Evolutionary conservation across 2,113 vertebrate species (phyloP), one percentile per base, ranked within the genome.

Genomic region (Ceyx melanurus): DNA sequence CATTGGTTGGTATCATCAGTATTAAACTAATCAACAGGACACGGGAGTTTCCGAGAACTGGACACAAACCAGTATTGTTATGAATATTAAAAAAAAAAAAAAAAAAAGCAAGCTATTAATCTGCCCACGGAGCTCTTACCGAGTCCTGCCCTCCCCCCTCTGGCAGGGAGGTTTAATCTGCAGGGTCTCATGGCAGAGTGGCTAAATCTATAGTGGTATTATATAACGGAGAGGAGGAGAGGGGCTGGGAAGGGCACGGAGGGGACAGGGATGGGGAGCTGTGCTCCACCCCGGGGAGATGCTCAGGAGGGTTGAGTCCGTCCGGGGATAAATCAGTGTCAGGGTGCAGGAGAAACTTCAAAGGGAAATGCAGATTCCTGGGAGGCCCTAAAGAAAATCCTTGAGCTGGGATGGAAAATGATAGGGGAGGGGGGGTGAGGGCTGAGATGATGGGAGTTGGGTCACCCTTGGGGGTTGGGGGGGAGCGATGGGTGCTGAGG

Each of bases 11-110:
- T n/a, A n/a, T 83, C 95, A 93, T 67, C 86, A 25, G 95, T 65
- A 96, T 93, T 90, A 97, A 96, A 96, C 94, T 95, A 96, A 97
- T 96, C 95, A 96, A 93, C 67, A 37, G 93, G 89, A 90, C 86
- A 95, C 4, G 35, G 95, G 85, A 66, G 74, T 71, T 96, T 97
- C 95, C 33, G 16, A 79, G 94, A 93, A 89, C 88, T 4, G 88
- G 94, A 90, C 95, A 97, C 77, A 54, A 92, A 86, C 87, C 92
- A 37, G 67, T 57, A 95, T 95, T 95, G 93, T 96, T 96, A 96
- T 96, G 91, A 95, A 96, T 96, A 95, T 96, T 95, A 95, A 95
- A 96, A 96, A 10, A 37, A 37, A 37, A 37, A 95, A 96, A 96
- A 95, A 95, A 96, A 96, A 95, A 94, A 90, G 50, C 22, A 33